Conservation (phyloP, 2,113 vertebrate species). For the Vidua macroura region DNA sequence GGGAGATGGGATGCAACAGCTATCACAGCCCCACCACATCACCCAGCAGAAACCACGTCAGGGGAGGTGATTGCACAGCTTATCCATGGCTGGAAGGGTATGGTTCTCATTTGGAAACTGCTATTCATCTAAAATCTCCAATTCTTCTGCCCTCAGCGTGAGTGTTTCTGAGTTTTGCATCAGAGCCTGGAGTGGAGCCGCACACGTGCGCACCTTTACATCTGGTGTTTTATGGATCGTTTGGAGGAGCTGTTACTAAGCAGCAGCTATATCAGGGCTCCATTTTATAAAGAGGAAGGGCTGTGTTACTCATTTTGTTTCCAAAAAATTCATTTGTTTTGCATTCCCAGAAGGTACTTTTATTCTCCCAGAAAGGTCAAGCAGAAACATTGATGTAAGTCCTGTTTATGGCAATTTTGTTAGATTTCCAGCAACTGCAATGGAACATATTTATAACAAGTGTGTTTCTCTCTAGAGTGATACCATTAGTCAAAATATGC, state of each 20-base stretch:
- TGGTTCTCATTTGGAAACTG: constrained; percentile 50
- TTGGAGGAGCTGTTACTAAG: constrained; percentile 46
- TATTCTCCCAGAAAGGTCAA: constrained; percentile 66
- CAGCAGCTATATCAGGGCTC: constrained; percentile 38
- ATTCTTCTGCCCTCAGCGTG: background rate
- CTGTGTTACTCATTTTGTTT: constrained; percentile 56
- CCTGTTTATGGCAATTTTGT: constrained; percentile 64
- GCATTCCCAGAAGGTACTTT: constrained; percentile 67
- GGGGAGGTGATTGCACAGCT: constrained; percentile 6
- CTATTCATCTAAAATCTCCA: constrained; percentile 8
- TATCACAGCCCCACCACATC: background rate
- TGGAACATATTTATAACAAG: constrained; percentile 72
- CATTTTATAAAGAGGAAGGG: constrained; percentile 54
- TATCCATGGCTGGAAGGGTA: background rate
- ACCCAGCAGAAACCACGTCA: background rate
- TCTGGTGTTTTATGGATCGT: constrained; percentile 52
- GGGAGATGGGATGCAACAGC: background rate
- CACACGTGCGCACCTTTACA: constrained; percentile 35
- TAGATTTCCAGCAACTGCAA: constrained; percentile 67
- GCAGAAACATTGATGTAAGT: constrained; percentile 72
- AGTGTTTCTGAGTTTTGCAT: constrained; percentile 40
- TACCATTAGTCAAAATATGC: constrained; percentile 71
- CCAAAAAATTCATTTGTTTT: constrained; percentile 64
- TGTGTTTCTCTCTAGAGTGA: constrained; percentile 64
- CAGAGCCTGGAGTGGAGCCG: constrained; percentile 14